These are phyloP conservation scores for Argyra leucocephala DNA, from an alignment of 2,888 invertebrate species.

Conservation along the genomic window DNA sequence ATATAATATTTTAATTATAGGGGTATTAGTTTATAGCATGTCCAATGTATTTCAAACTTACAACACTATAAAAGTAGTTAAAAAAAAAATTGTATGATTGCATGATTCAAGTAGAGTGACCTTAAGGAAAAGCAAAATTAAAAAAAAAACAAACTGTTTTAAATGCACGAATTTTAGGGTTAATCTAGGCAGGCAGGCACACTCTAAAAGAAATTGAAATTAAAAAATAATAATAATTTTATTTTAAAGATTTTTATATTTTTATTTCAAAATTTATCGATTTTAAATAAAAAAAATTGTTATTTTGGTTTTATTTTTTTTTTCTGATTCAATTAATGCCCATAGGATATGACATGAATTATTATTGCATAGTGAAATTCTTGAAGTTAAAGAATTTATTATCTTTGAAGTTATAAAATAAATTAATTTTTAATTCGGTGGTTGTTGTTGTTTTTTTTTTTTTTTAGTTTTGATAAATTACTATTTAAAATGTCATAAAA, in stretches of 20 bases:
- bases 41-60: too few species aligned
- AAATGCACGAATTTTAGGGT: neutral
- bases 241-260: neutral
- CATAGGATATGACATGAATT: slow-evolving; percentile 2
- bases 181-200: neutral
- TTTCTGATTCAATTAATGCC: neutral
- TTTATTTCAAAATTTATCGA: neutral
- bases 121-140: too few species aligned
- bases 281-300: neutral
- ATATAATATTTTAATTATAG: too few species aligned
- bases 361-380: neutral
- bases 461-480: neutral
- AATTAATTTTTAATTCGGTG: neutral
- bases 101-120: too few species aligned
- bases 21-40: too few species aligned
- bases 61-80: too few species aligned
- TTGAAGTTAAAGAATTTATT: neutral
- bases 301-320: neutral
- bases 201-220: too few species aligned
- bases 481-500: neutral
- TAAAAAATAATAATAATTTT: too few species aligned
- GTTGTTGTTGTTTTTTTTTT: too few species aligned
- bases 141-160: too few species aligned
- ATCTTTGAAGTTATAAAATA: neutral
- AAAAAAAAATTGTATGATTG: too few species aligned